A percentile compares a stretch with the other conserved stretches of the same genome.
Conservation (phyloP, 2,113 vertebrate genomes). For the Oreochromis aureus region DNA sequence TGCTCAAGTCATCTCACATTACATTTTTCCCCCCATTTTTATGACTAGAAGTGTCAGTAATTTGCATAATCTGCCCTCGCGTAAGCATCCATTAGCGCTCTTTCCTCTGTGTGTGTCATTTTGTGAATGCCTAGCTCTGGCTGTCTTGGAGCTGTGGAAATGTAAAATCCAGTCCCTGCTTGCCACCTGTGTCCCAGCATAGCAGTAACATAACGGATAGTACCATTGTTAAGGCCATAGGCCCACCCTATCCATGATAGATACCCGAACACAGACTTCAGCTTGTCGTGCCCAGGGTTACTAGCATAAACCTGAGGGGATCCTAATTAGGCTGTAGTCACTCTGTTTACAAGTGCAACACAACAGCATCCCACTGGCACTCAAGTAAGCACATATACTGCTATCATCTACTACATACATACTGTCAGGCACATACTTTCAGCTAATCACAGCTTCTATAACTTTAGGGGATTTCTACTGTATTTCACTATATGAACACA, state of each 20-base stretch:
- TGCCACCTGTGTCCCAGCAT: constrained; percentile 35
- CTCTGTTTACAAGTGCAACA: not conserved
- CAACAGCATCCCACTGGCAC: not conserved
- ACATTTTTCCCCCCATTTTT: not conserved
- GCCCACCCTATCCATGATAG: constrained; percentile 22
- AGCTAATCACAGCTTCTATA: not conserved
- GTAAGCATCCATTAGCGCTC: constrained; percentile 9
- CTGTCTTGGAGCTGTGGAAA: not conserved
- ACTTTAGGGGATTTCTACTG: not conserved
- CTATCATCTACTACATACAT: not conserved
- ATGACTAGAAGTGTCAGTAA: constrained; percentile 1
- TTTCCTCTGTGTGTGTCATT: not conserved
- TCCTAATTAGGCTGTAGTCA: constrained; percentile 42
- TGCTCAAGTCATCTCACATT: constrained; percentile 9
- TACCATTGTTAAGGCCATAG: not conserved
- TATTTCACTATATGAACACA: not conserved
- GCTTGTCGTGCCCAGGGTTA: constrained; percentile 16
- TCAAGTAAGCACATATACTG: not conserved
- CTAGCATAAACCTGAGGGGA: not conserved
- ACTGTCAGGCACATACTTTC: not conserved
- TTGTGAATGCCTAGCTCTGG: not conserved
- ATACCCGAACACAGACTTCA: constrained; percentile 33
- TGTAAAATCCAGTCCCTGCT: not conserved
- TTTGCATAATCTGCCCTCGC: constrained; percentile 25
- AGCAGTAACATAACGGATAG: constrained; percentile 31